phyloP scores from a whole-genome alignment of 2,113 vertebrate species.

The Serilophus lunatus region DNA sequence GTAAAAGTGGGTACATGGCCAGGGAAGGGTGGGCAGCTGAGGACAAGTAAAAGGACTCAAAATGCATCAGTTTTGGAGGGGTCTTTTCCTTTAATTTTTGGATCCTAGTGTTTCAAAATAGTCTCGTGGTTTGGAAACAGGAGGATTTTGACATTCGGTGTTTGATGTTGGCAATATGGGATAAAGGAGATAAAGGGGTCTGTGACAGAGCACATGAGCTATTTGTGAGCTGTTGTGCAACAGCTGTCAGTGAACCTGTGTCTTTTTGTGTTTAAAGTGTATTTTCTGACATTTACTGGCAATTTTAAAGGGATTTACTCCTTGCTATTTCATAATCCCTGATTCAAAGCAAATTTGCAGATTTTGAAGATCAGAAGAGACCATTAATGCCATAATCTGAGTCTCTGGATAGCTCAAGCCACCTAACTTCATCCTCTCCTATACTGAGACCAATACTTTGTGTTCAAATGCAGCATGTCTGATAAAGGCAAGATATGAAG shows the following conservation, averaged over 20 bases:
- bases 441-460: neutral
- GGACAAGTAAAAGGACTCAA: neutral
- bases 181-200: constrained; percentile 3
- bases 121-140: neutral
- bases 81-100: neutral
- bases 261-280: neutral
- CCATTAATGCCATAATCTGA: neutral
- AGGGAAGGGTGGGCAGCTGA: neutral
- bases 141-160: neutral
- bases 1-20: rapidly evolving
- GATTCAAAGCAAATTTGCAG: constrained; percentile 7
- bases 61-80: neutral
- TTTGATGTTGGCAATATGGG: neutral
- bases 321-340: neutral
- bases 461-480: neutral
- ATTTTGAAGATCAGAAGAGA: neutral
- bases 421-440: neutral
- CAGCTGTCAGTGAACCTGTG: neutral
- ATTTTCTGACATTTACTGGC: constrained; percentile 28
- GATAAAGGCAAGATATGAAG: neutral
- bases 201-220: neutral
- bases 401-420: neutral
- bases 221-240: constrained; percentile 31
- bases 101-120: neutral
- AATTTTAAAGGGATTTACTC: constrained; percentile 43